These are phyloP conservation scores for Penaeus vannamei DNA, from an alignment of 1,140 invertebrate species.

Conservation along the genomic window DNA sequence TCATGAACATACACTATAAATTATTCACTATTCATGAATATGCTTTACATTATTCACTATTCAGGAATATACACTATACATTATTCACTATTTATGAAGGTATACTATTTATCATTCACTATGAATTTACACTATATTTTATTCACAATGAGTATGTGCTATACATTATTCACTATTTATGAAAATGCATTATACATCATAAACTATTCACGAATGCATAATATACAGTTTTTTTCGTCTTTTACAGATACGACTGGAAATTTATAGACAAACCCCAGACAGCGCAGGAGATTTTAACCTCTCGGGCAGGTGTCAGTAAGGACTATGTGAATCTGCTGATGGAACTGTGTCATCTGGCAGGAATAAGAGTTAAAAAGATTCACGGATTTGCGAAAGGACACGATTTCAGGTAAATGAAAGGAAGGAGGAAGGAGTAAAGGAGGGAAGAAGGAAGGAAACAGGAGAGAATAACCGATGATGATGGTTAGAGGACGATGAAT, in stretches of 20 bases:
- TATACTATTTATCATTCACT: too few relatives aligned
- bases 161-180: too few relatives aligned
- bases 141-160: too few relatives aligned
- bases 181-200: too few relatives aligned
- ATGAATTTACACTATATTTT: too few relatives aligned
- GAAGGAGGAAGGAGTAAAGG: not conserved
- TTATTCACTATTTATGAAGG: too few relatives aligned
- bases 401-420: conserved; percentile 68
- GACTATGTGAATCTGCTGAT: conserved; percentile 70
- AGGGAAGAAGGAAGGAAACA: too few relatives aligned
- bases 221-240: not conserved
- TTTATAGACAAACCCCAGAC: conserved; percentile 69
- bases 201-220: too few relatives aligned
- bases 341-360: conserved; percentile 70
- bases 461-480: not conserved
- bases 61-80: too few relatives aligned
- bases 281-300: conserved; percentile 69
- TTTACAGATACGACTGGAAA: conserved; percentile 70
- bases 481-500: not conserved
- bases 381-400: conserved; percentile 71
- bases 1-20: too few relatives aligned
- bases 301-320: conserved; percentile 70
- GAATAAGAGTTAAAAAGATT: conserved; percentile 70
- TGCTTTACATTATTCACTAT: too few relatives aligned
- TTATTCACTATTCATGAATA: too few relatives aligned